Evolutionary conservation across 2,888 invertebrate genomes (phyloP), one percentile per base, ranked within the genome.

Genomic region (Psococerastis gibbosa): DNA sequence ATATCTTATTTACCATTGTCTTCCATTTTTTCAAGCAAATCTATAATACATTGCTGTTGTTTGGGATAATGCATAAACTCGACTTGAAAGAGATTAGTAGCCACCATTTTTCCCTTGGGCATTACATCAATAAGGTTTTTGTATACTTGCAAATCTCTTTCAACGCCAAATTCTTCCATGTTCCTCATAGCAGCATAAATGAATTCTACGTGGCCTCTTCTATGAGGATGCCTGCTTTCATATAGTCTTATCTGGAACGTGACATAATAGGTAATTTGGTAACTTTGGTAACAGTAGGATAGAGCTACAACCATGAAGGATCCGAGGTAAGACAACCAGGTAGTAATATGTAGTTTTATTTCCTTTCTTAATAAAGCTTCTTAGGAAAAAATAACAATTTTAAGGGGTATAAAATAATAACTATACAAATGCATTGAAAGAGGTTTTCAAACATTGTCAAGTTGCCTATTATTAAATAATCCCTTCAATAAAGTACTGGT

Each of bases 1-100:
- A n/a, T n/a, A n/a, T n/a, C n/a, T n/a, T n/a, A n/a, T n/a, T n/a
- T 63, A 81, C 87, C 81, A 61, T 85, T 77, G 51, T 81, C 73
- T 67, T 97, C 95, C 97, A 99, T 98, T 67, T 91, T 80, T 53
- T 85, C 81, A 20, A 95, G 63, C 43, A 98, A 58, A 57, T 84
- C 83, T n/a, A 92, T 74, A 32, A 81, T 81, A 61, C 89, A 88
- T 49, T 89, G 80, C 55, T 99, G 97, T 56, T 99, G 97, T 58
- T 85, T 85, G 0, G 94, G 92, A 65, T 83, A 95, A 60, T 94
- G 89, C 74, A 81, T 73, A 54, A 92, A 84, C 60, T 91, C 88
- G 0, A 78, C 74, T 68, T 94, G 87, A 60, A 85, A 76, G 34
- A 77, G 63, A 58, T 83, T 91, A 27, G 63, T 64, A 0, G 97